Base-by-base conservation (phyloP, 2,113 vertebrate species). In the Syngnathus scovelli region DNA sequence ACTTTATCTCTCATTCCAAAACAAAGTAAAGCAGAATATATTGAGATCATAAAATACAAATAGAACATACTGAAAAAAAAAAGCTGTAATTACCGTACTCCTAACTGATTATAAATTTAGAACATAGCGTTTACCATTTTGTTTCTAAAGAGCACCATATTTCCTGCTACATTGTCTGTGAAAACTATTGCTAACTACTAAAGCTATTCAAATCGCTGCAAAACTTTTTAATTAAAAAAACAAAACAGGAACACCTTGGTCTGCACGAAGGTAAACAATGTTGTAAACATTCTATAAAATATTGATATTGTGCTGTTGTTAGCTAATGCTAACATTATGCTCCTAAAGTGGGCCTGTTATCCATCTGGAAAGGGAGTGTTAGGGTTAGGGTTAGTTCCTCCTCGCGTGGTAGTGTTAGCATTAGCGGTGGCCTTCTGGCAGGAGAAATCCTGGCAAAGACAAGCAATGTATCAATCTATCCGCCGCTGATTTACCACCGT, bases 391-490 rank as follows among this genome's bases (percentile, higher is more conserved):
- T 10, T 27, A 18, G 11, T 27, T 33, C 23, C 54, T 27, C 12
- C 21, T 5, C 54, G 12, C 21, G 11, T 27, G 23, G 54, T 23
- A 6, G 54, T 12, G 21, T 6, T 58, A 58, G 27, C 15, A 16
- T 58, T 58, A 58, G 55, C 3, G 13, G 27, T 36, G 27, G 71
- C 44, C 27, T 83, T 77, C 82, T 72, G 64, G 5, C 8, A 71
- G 77, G 70, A 76, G 72, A 76, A 69, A 59, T 74, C 61, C 61
- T 64, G 70, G 75, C 72, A 71, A 33, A 83, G 62, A 83, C 75
- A 58, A 75, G 68, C 60, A 68, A 83, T 83, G 70, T 85, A 83
- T 85, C 74, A 80, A 82, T 85, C 82, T 71, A 68, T 64, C 51
- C 46, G 60, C 70, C 56, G 67, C 85, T 83, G 80, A 83, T 85